phyloP scores from a whole-genome alignment of 2,113 vertebrate genomes.

The Crypturellus undulatus region DNA sequence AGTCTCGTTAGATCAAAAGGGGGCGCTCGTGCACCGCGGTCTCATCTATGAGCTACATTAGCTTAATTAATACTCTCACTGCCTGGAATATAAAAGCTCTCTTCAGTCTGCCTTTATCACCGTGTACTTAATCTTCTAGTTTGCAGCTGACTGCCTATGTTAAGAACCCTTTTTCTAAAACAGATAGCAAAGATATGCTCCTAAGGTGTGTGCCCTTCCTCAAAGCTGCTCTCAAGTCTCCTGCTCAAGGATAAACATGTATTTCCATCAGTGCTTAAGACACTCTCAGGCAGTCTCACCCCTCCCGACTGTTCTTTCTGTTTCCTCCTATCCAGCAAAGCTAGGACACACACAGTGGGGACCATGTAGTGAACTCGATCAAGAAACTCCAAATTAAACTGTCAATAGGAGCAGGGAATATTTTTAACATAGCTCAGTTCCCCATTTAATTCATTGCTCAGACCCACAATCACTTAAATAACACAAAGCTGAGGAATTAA shows the following conservation, averaged over 20 bases:
- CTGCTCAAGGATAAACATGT: neutral
- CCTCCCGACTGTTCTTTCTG: neutral
- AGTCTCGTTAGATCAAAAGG: neutral
- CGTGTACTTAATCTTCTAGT: neutral
- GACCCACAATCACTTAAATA: neutral
- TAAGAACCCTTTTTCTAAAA: neutral
- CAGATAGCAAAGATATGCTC: neutral
- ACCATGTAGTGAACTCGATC: neutral
- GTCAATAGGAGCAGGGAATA: rapidly evolving
- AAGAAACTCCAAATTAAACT: neutral
- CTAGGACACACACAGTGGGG: neutral
- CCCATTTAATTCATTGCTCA: neutral
- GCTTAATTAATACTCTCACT: neutral
- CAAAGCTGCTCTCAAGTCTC: neutral
- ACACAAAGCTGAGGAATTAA: neutral
- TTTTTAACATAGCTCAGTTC: neutral
- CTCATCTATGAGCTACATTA: rapidly evolving
- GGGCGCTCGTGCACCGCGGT: neutral
- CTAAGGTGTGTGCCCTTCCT: neutral
- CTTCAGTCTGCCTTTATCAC: rapidly evolving
- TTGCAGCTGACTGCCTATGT: neutral
- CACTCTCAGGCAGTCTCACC: neutral
- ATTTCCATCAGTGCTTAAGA: neutral
- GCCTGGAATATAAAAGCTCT: neutral
- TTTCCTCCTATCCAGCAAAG: neutral